These are phyloP conservation scores for Nephrotoma guestfalica DNA, from an alignment of 2,888 invertebrate species.

Conservation along the genomic window DNA sequence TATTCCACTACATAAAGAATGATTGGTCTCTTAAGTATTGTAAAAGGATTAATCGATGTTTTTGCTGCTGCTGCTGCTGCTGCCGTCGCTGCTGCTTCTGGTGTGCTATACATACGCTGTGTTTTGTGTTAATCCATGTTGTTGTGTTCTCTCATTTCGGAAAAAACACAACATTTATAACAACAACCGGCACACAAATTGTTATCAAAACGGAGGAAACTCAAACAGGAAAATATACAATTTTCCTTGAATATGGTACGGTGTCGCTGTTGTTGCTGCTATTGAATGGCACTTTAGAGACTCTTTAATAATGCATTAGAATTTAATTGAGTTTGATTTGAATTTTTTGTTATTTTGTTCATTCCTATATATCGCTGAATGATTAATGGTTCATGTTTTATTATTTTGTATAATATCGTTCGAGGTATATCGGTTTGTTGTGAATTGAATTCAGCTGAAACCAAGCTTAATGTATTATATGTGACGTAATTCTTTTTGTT, in stretches of 20 bases:
- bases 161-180: background rate
- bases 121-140: background rate
- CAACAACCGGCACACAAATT: background rate
- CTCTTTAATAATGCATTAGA: background rate
- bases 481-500: too few species aligned
- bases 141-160: background rate
- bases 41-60: background rate
- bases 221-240: background rate
- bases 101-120: background rate
- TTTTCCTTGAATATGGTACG: background rate
- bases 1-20: background rate
- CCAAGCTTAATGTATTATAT: too few species aligned
- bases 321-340: background rate
- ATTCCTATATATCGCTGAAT: background rate
- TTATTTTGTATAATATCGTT: background rate
- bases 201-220: background rate
- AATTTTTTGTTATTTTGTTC: background rate
- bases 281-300: background rate
- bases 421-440: background rate
- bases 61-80: background rate
- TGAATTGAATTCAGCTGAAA: background rate
- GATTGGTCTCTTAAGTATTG: background rate
- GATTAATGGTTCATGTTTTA: background rate
- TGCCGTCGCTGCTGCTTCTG: background rate
- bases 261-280: background rate